Conservation (phyloP, 1,140 invertebrate species). For the Drosophila chauvacae region DNA sequence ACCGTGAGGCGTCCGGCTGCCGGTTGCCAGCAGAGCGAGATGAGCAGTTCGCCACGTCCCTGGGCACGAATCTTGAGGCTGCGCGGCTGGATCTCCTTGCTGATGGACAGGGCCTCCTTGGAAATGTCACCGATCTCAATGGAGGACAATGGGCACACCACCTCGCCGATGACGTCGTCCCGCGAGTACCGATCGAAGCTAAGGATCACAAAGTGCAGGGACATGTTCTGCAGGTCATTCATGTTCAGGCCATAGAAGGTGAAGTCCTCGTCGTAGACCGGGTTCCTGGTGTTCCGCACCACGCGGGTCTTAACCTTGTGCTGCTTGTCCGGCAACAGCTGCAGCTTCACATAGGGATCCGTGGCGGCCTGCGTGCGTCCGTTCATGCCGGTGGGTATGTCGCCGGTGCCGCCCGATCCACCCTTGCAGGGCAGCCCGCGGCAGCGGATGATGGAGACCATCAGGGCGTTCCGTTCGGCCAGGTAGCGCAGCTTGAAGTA, state of each 20-base stretch:
- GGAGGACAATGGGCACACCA: slow-evolving; percentile 93
- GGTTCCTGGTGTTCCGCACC: slow-evolving; percentile 95
- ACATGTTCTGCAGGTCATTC: slow-evolving; percentile 93
- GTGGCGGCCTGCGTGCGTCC: slow-evolving; percentile 86
- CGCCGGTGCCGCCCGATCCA: slow-evolving; percentile 85
- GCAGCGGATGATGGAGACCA: slow-evolving; percentile 96
- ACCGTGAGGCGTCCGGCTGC: slow-evolving; percentile 94
- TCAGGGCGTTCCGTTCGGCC: slow-evolving; percentile 93
- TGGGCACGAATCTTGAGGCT: slow-evolving; percentile 95
- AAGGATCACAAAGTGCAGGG: slow-evolving; percentile 96
- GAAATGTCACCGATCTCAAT: slow-evolving; percentile 92
- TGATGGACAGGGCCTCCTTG: slow-evolving; percentile 90
- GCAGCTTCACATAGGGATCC: slow-evolving; percentile 98
- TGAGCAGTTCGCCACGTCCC: slow-evolving; percentile 94
- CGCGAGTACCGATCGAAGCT: slow-evolving; percentile 98
- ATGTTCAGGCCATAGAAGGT: slow-evolving; percentile 96
- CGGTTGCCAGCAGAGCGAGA: slow-evolving; percentile 97
- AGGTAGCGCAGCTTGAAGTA: slow-evolving; percentile 95
- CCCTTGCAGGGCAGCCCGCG: slow-evolving; percentile 91
- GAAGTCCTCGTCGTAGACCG: slow-evolving; percentile 98
- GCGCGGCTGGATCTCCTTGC: slow-evolving; percentile 93
- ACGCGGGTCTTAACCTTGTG: slow-evolving; percentile 98
- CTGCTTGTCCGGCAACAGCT: slow-evolving; percentile 96
- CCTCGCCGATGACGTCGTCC: slow-evolving; percentile 98
- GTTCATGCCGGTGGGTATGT: slow-evolving; percentile 81